phyloP scores from a whole-genome alignment of 2,797 vertebrate species.

The Hydrophis major region DNA sequence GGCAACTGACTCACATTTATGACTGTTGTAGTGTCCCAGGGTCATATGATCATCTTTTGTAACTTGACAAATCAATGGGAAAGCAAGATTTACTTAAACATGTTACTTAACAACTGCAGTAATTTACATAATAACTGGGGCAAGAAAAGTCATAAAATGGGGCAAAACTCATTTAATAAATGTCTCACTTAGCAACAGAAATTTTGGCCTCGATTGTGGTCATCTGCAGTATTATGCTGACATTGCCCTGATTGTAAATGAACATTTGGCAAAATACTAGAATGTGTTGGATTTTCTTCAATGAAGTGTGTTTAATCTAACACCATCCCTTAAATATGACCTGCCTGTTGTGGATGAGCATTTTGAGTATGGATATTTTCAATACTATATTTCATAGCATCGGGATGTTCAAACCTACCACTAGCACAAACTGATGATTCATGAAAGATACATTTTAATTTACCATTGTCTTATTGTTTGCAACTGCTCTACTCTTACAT shows the following conservation, averaged over 20 bases:
- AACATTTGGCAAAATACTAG: background rate
- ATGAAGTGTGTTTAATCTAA: background rate
- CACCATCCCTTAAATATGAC: background rate
- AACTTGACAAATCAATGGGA: background rate
- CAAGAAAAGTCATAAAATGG: background rate
- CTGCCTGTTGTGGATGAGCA: background rate
- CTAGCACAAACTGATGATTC: background rate
- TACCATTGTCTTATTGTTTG: background rate
- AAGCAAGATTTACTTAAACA: background rate
- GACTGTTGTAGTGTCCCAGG: background rate
- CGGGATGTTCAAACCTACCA: background rate
- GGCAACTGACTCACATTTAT: background rate
- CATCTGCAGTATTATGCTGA: background rate
- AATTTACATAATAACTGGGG: background rate
- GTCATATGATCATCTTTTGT: background rate
- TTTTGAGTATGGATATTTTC: background rate
- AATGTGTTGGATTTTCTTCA: background rate
- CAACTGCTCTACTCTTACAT: background rate
- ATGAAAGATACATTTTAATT: background rate
- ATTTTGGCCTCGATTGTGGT: background rate
- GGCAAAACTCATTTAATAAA: background rate
- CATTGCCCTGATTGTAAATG: background rate
- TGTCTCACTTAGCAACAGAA: background rate
- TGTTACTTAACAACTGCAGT: background rate
- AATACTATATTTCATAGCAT: background rate